phyloP scores from a whole-genome alignment of 2,113 vertebrate genomes.

The Mionectes macconnelli region DNA sequence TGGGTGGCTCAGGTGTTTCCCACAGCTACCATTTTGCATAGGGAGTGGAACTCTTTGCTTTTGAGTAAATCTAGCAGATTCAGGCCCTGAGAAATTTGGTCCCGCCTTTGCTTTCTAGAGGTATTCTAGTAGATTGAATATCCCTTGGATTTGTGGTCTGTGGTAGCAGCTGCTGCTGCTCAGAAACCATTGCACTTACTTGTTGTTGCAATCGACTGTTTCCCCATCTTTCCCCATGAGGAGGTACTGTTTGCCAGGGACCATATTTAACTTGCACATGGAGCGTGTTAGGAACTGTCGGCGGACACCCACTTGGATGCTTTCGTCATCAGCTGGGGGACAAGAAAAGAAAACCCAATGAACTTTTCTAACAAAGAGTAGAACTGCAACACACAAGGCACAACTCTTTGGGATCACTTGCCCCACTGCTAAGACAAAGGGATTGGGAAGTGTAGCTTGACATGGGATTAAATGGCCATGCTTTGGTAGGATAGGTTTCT shows the following conservation, averaged over 20 bases:
- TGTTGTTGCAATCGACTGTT: not conserved
- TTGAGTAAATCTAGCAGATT: not conserved
- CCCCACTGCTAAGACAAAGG: not conserved
- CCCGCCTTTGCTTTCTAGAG: not conserved
- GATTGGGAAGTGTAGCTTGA: not conserved
- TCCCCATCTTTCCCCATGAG: conserved; percentile 65
- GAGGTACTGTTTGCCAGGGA: conserved; percentile 45
- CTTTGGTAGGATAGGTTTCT: not conserved
- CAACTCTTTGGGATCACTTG: not conserved
- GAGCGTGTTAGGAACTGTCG: conserved; percentile 43
- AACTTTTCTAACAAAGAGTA: not conserved
- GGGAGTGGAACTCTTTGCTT: not conserved
- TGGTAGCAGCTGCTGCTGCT: not conserved
- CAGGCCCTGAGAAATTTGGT: not conserved
- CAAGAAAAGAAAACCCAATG: not conserved
- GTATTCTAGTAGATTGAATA: not conserved
- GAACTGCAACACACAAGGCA: not conserved
- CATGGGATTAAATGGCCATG: not conserved
- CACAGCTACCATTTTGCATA: not conserved
- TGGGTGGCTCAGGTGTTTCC: not conserved
- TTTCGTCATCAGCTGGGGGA: conserved; percentile 36
- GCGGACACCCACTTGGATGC: not conserved
- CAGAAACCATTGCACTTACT: conserved; percentile 36
- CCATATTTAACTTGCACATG: conserved; percentile 38
- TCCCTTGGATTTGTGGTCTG: not conserved